phyloP scores from a whole-genome alignment of 2,113 vertebrate genomes.

The Campylorhamphus procurvoides region DNA sequence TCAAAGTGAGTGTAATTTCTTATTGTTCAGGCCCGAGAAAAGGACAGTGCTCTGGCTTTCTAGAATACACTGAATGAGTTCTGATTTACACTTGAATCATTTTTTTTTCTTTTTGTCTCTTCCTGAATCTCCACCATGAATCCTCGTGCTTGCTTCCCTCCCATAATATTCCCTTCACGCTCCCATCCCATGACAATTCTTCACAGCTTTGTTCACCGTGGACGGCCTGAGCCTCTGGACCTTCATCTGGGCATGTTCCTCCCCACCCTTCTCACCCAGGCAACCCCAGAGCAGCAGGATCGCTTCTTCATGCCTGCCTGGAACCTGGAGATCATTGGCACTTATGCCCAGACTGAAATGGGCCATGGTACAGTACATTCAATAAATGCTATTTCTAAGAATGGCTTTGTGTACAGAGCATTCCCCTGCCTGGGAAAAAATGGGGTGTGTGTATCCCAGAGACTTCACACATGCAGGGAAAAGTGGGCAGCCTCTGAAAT shows the following conservation, averaged over 20 bases:
- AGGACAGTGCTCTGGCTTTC: conserved; percentile 57
- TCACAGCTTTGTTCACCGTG: conserved; percentile 87
- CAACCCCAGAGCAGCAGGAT: conserved; percentile 92
- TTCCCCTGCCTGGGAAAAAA: background rate
- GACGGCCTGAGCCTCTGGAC: conserved; percentile 91
- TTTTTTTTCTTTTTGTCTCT: conserved; percentile 61
- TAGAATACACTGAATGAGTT: conserved; percentile 28
- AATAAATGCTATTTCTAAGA: conserved; percentile 61
- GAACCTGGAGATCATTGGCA: conserved; percentile 98
- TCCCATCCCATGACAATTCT: conserved; percentile 49
- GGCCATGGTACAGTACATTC: conserved; percentile 92
- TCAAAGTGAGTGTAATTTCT: background rate
- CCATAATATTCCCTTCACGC: conserved; percentile 50
- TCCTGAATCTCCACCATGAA: conserved; percentile 42
- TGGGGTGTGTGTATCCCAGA: background rate
- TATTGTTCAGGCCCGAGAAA: background rate
- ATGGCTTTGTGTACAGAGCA: conserved; percentile 8
- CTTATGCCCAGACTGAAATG: conserved; percentile 99
- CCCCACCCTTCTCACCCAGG: conserved; percentile 96
- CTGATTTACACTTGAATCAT: conserved; percentile 56
- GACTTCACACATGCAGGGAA: rapidly evolving
- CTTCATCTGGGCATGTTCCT: conserved; percentile 99
- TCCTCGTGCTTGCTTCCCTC: conserved; percentile 32
- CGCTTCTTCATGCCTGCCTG: conserved; percentile 97
- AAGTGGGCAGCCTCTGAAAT: background rate